These are phyloP conservation scores for Oikopleura vanhoeffeni DNA, from an alignment of 23 tunicate genomes.

Conservation along the genomic window DNA sequence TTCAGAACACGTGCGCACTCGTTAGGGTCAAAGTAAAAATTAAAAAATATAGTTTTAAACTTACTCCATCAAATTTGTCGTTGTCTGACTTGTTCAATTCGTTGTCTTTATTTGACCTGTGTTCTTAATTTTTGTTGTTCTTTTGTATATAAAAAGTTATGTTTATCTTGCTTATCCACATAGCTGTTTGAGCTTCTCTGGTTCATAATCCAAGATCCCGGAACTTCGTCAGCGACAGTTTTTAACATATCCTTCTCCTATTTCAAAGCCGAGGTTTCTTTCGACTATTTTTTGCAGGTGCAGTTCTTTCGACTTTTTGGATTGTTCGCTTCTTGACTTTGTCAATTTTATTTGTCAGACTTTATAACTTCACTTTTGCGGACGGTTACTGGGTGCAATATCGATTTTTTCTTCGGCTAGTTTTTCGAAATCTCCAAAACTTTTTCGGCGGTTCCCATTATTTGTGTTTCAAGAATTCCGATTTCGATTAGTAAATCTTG, in stretches of 20 bases:
- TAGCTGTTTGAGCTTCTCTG: not conserved
- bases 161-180: not conserved
- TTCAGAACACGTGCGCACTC: too few relatives aligned
- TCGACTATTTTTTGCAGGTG: not conserved
- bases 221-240: not conserved
- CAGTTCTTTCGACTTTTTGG: too few relatives aligned
- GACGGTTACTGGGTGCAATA: not conserved
- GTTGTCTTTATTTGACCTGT: not conserved
- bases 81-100: not conserved
- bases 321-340: not conserved
- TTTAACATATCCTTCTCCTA: not conserved
- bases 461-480: too few relatives aligned
- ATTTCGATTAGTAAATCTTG: too few relatives aligned
- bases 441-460: too few relatives aligned
- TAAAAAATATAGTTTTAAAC: not conserved
- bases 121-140: not conserved
- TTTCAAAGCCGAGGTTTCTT: not conserved
- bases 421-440: too few relatives aligned
- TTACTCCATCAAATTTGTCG: not conserved
- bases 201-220: not conserved
- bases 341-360: not conserved
- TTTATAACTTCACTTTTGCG: not conserved
- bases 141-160: not conserved
- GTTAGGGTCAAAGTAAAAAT: too few relatives aligned
- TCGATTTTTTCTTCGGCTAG: not conserved